phyloP scores from a whole-genome alignment of 2,113 vertebrate species.

The Anolis carolinensis region DNA sequence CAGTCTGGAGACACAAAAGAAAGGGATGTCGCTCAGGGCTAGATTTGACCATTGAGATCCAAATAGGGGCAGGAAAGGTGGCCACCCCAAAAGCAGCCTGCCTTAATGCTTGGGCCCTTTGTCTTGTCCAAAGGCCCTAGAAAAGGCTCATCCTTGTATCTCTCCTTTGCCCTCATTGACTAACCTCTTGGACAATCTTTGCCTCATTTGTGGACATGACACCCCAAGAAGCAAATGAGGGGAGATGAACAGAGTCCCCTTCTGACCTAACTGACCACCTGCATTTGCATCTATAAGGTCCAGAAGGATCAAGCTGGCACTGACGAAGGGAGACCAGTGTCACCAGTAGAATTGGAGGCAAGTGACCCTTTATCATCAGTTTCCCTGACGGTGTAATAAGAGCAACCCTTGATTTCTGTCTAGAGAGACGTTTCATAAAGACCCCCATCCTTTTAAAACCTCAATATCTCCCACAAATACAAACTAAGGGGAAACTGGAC shows the following conservation, averaged over 20 bases:
- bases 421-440: no score
- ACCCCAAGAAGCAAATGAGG: slow-evolving; percentile 17
- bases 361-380: no score
- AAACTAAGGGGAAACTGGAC: slow-evolving; percentile 42
- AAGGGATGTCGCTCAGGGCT: slow-evolving; percentile 56
- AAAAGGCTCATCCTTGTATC: slow-evolving; percentile 54
- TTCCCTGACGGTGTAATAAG: no score
- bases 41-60: not conserved
- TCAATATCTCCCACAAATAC: slow-evolving; percentile 40
- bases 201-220: slow-evolving; percentile 50
- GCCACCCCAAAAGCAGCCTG: slow-evolving; percentile 77
- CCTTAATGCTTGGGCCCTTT: slow-evolving; percentile 77
- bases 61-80: slow-evolving; percentile 52
- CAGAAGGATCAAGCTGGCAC: no score
- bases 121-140: slow-evolving; percentile 60
- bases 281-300: not conserved
- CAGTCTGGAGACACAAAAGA: not conserved
- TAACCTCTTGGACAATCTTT: slow-evolving; percentile 56
- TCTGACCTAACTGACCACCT: no score
- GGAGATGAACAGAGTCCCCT: no score
- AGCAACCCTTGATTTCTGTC: no score
- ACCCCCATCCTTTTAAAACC: not conserved
- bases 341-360: no score
- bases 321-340: no score
- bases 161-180: slow-evolving; percentile 67